phyloP scores from a whole-genome alignment of 1,140 invertebrate species.

The Drosophila setifemur region DNA sequence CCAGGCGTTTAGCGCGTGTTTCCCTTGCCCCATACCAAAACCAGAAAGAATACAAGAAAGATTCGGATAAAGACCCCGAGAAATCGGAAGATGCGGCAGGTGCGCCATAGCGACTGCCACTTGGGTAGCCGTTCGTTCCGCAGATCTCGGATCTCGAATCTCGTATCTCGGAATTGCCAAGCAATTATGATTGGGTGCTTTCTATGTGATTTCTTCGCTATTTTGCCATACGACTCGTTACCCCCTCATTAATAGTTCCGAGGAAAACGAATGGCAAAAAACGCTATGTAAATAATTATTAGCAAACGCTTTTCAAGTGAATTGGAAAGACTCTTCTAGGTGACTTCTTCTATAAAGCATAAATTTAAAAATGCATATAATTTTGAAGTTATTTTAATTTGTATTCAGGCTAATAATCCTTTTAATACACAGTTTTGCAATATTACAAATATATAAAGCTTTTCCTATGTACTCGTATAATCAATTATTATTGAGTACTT shows the following conservation, averaged over 20 bases:
- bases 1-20: conserved; percentile 41
- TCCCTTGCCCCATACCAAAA: too few species aligned
- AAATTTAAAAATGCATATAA: too few species aligned
- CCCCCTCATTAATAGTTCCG: conserved; percentile 7
- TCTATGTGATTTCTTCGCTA: conserved; percentile 12
- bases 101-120: conserved; percentile 66
- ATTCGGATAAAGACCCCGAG: background rate
- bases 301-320: too few species aligned
- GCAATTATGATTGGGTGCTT: conserved; percentile 34
- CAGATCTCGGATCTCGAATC: conserved; percentile 12
- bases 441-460: too few species aligned
- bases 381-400: too few species aligned
- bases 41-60: background rate
- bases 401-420: too few species aligned
- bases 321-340: background rate
- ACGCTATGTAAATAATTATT: background rate
- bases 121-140: conserved; percentile 13
- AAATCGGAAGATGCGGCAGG: conserved; percentile 57
- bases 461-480: too few species aligned
- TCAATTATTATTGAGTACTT: too few species aligned
- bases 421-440: too few species aligned
- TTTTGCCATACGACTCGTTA: background rate
- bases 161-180: background rate
- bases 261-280: conserved; percentile 24
- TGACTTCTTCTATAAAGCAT: too few species aligned